These are phyloP conservation scores for Antigone vipio DNA, from an alignment of 2,113 vertebrate genomes.

Conservation along the genomic window DNA sequence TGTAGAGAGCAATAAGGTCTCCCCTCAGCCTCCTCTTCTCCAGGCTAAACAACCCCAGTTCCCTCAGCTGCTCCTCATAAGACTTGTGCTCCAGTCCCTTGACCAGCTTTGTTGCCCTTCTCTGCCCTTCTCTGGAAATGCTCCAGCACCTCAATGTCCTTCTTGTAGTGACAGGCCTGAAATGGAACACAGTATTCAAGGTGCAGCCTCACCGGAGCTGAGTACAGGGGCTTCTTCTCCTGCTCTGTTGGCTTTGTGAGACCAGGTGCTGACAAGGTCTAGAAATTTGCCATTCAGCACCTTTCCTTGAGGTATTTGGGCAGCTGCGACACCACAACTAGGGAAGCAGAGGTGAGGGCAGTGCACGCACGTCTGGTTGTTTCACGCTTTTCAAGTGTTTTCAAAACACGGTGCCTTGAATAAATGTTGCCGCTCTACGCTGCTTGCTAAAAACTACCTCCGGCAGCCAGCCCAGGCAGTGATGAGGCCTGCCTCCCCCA, in stretches of 20 bases:
- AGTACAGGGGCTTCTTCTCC: too few species aligned
- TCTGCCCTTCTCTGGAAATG: too few species aligned
- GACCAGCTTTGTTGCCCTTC: too few species aligned
- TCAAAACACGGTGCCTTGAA: neutral
- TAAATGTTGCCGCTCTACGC: accelerated
- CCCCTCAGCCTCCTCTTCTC: too few species aligned
- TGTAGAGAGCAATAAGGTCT: too few species aligned
- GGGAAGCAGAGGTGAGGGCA: neutral
- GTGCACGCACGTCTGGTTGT: accelerated
- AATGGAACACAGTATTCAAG: too few species aligned
- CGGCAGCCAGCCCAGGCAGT: accelerated
- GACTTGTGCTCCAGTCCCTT: too few species aligned
- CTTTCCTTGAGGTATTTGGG: neutral
- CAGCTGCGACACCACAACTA: accelerated
- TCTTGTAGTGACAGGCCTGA: too few species aligned
- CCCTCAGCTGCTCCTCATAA: too few species aligned
- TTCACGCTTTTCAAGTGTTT: neutral
- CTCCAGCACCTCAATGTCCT: too few species aligned
- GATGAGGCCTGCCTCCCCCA: accelerated
- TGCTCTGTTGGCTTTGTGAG: neutral
- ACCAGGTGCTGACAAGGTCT: neutral
- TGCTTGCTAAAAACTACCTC: neutral
- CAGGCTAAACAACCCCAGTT: too few species aligned
- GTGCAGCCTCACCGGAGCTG: too few species aligned
- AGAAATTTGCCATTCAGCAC: neutral